phyloP scores from a whole-genome alignment of 2,888 invertebrate genomes.

The Cerastis leucographa region DNA sequence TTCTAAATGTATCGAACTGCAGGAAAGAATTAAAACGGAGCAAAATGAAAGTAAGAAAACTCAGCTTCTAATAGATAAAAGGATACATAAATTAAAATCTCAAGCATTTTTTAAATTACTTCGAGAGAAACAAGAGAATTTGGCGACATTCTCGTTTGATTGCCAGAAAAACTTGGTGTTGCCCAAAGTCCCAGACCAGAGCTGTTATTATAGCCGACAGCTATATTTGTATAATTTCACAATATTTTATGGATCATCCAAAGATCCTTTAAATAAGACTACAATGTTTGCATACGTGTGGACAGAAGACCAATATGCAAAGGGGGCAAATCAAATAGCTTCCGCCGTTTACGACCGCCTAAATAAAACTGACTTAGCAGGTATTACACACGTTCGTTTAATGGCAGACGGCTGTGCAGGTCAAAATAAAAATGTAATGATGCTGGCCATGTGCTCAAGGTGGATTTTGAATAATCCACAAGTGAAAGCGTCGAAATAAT shows the following conservation, averaged over 20 bases:
- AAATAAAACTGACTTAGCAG: neutral
- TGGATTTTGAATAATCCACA: neutral
- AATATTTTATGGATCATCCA: slow-evolving; percentile 1
- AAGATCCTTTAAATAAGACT: neutral
- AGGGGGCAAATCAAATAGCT: slow-evolving; percentile 63
- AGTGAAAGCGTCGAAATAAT: neutral
- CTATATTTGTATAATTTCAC: slow-evolving; percentile 63
- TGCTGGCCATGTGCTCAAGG: neutral
- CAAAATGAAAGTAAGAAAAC: slow-evolving; percentile 23
- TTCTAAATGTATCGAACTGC: slow-evolving; percentile 50
- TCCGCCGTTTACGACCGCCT: slow-evolving; percentile 64
- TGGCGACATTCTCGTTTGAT: slow-evolving; percentile 61
- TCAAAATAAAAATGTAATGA: neutral
- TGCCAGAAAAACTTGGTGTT: slow-evolving; percentile 10
- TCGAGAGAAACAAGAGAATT: slow-evolving; percentile 47
- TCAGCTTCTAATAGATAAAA: slow-evolving; percentile 21
- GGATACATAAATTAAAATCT: slow-evolving; percentile 52
- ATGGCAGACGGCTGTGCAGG: neutral
- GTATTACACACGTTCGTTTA: neutral
- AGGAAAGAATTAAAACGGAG: slow-evolving; percentile 32
- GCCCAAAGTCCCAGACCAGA: slow-evolving; percentile 55
- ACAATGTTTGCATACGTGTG: neutral
- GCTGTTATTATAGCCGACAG: slow-evolving; percentile 53
- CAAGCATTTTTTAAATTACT: slow-evolving; percentile 58
- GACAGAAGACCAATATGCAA: slow-evolving; percentile 57